These are phyloP conservation scores for Hippocampus guttulatus DNA, from an alignment of 2,113 vertebrate genomes.

Conservation along the genomic window DNA sequence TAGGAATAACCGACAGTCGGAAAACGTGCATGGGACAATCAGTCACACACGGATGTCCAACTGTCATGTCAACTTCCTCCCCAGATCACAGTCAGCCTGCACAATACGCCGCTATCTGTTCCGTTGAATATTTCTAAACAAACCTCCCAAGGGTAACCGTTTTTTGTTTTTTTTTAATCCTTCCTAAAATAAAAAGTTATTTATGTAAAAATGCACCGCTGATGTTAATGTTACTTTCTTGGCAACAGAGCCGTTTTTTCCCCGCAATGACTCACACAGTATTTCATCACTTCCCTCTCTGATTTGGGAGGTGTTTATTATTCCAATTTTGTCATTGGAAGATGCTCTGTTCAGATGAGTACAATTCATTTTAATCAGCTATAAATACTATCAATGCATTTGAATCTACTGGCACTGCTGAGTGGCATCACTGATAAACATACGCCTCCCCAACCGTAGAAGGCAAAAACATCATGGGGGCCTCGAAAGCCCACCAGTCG, in stretches of 20 bases:
- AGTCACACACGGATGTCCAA: not conserved
- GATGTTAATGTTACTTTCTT: too few species aligned
- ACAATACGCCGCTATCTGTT: too few species aligned
- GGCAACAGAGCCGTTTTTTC: not conserved
- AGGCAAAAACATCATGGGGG: not conserved
- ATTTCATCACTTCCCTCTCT: not conserved
- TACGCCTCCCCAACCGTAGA: slow-evolving; percentile 25
- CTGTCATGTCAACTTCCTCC: too few species aligned
- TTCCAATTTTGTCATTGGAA: slow-evolving; percentile 4
- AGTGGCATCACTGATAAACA: slow-evolving; percentile 28
- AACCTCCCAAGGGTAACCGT: too few species aligned
- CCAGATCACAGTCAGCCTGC: too few species aligned
- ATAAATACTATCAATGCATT: not conserved
- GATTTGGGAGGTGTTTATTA: not conserved
- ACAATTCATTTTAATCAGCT: not conserved
- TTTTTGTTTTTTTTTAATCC: too few species aligned
- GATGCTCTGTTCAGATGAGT: slow-evolving; percentile 2
- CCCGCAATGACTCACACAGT: not conserved
- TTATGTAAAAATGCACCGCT: too few species aligned
- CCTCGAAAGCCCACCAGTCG: slow-evolving; percentile 66
- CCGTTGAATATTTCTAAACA: too few species aligned
- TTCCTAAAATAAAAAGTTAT: too few species aligned
- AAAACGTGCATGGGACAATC: not conserved
- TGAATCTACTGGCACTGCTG: not conserved
- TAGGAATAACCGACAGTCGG: not conserved